phyloP scores from a whole-genome alignment of 1,140 invertebrate species.

The Papilio helenus region DNA sequence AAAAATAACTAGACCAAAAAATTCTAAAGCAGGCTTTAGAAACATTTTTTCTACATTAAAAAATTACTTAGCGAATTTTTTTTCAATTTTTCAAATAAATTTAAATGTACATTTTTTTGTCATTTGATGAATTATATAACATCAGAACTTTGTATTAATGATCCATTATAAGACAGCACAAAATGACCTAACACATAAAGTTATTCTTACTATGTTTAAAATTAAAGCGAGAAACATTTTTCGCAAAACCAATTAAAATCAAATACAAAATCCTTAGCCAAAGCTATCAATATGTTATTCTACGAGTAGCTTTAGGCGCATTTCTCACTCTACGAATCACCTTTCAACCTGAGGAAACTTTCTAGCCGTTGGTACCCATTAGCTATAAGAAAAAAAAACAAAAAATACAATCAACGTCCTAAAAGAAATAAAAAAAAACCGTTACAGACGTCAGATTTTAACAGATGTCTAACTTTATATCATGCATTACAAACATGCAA shows the following conservation, averaged over 20 bases:
- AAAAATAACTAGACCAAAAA: too few species aligned
- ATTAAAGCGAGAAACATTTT: not conserved
- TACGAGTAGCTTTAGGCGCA: not conserved
- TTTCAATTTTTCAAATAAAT: too few species aligned
- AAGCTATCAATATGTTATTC: conserved; percentile 9
- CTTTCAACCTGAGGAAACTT: conserved; percentile 13
- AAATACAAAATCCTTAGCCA: not conserved
- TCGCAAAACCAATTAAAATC: not conserved
- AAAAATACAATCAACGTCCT: not conserved
- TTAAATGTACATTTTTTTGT: too few species aligned
- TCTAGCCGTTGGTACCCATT: conserved; percentile 4
- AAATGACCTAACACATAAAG: not conserved
- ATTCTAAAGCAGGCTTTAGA: too few species aligned
- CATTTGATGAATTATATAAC: not conserved
- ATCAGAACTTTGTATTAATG: not conserved
- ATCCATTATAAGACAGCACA: not conserved
- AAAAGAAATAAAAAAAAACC: not conserved
- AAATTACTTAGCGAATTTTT: too few species aligned
- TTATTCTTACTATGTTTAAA: not conserved
- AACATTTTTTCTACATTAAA: too few species aligned
- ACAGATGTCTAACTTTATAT: conserved; percentile 35
- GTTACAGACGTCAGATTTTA: conserved; percentile 28
- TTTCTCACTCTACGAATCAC: not conserved
- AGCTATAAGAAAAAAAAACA: not conserved
- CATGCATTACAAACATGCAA: conserved; percentile 30